Conservation (phyloP, 2,888 invertebrate genomes). For the Eristalis tenax region DNA sequence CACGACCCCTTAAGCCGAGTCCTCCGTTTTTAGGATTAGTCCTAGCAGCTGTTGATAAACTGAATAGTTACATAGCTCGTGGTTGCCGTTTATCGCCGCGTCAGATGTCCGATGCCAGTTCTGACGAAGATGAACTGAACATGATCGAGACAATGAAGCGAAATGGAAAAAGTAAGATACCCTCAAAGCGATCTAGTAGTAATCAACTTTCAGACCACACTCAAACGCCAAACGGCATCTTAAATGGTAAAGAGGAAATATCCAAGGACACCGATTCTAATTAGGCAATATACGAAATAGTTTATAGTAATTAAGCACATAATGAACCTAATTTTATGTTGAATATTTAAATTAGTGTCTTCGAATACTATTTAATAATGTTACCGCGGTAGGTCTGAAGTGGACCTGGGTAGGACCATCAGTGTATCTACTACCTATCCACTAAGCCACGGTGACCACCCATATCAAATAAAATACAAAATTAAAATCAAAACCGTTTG, state of each 20-base stretch:
- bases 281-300: constrained; percentile 1
- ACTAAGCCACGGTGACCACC: too few species aligned
- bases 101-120: constrained; percentile 89
- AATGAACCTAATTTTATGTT: too few species aligned
- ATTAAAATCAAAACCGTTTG: too few species aligned
- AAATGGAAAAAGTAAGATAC: constrained; percentile 4
- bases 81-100: constrained; percentile 89
- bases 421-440: too few species aligned
- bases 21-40: constrained; percentile 97
- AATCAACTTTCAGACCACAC: neutral
- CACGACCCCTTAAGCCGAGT: constrained; percentile 94
- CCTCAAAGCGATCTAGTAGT: neutral
- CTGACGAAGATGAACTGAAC: constrained; percentile 81
- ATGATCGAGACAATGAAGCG: constrained; percentile 61
- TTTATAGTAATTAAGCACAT: neutral
- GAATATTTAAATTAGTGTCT: too few species aligned
- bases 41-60: constrained; percentile 92
- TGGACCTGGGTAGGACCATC: too few species aligned
- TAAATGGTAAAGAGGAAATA: neutral
- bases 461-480: too few species aligned
- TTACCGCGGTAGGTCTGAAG: too few species aligned
- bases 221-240: constrained; percentile 34
- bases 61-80: constrained; percentile 87
- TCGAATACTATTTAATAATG: too few species aligned
- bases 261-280: neutral